phyloP scores from a whole-genome alignment of 2,888 invertebrate genomes.

The Megalurothrips usitatus region DNA sequence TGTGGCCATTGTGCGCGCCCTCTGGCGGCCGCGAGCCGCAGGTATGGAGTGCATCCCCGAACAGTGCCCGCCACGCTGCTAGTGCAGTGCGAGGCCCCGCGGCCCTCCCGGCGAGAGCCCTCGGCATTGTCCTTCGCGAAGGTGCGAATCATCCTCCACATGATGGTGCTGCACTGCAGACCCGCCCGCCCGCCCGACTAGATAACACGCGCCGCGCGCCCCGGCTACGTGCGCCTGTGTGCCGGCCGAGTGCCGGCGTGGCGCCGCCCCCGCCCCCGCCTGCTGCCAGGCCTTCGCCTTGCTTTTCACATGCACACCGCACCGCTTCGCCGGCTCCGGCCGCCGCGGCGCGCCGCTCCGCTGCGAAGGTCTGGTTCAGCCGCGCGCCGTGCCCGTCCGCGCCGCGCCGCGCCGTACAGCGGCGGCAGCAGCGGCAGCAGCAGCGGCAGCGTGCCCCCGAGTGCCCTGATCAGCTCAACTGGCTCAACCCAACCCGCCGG shows the following conservation, averaged over 20 bases:
- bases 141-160: too few relatives aligned
- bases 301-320: too few relatives aligned
- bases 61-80: too few relatives aligned
- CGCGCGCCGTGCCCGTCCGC: not conserved
- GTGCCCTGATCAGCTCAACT: not conserved
- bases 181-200: too few relatives aligned
- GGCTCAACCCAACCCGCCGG: not conserved
- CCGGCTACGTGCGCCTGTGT: not conserved
- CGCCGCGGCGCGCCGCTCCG: not conserved
- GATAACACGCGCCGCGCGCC: not conserved
- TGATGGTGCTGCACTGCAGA: too few relatives aligned
- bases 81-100: too few relatives aligned
- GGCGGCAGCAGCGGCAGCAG: not conserved
- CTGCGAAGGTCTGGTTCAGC: constrained; percentile 6
- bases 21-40: too few relatives aligned
- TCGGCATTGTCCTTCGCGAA: too few relatives aligned
- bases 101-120: too few relatives aligned
- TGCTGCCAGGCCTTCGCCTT: not conserved
- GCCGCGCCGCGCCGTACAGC: not conserved
- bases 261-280: not conserved
- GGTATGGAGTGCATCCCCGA: too few relatives aligned
- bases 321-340: not conserved
- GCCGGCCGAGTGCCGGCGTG: not conserved
- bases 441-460: not conserved
- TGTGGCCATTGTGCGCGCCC: too few relatives aligned